These are phyloP conservation scores for Ennomos quercinarius DNA, from an alignment of 2,888 invertebrate species.

Conservation along the genomic window DNA sequence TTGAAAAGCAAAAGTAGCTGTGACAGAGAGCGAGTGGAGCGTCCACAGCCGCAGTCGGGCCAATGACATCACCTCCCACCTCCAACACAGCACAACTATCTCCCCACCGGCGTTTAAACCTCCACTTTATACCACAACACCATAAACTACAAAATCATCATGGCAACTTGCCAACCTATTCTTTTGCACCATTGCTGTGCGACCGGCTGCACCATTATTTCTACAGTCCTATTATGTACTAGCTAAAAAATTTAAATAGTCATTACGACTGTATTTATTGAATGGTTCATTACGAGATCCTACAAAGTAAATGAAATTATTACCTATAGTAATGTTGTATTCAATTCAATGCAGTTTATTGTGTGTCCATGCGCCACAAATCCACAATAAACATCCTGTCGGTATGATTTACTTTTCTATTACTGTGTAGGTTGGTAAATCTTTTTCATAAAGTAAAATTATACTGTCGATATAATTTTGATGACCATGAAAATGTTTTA, in stretches of 20 bases:
- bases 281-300: conserved; percentile 36
- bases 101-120: conserved; percentile 43
- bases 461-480: too few species aligned
- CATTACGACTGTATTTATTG: conserved; percentile 40
- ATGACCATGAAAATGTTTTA: too few species aligned
- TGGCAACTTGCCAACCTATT: conserved; percentile 12
- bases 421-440: too few species aligned
- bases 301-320: conserved; percentile 13
- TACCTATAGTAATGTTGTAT: conserved; percentile 3
- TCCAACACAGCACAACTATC: conserved; percentile 56
- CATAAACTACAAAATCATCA: conserved; percentile 51
- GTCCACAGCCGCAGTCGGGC: conserved; percentile 70
- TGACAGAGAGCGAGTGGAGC: conserved; percentile 70
- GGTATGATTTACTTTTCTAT: too few species aligned
- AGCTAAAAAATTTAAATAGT: conserved; percentile 54
- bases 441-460: too few species aligned
- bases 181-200: conserved; percentile 47
- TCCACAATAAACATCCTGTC: too few species aligned
- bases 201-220: conserved; percentile 55
- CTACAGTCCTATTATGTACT: conserved; percentile 60
- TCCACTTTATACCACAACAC: conserved; percentile 50
- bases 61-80: conserved; percentile 74
- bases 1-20: conserved; percentile 80
- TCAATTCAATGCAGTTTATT: conserved; percentile 7
- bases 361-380: background rate